These are phyloP conservation scores for Tipula lateralis DNA, from an alignment of 2,888 invertebrate genomes.

Conservation along the genomic window DNA sequence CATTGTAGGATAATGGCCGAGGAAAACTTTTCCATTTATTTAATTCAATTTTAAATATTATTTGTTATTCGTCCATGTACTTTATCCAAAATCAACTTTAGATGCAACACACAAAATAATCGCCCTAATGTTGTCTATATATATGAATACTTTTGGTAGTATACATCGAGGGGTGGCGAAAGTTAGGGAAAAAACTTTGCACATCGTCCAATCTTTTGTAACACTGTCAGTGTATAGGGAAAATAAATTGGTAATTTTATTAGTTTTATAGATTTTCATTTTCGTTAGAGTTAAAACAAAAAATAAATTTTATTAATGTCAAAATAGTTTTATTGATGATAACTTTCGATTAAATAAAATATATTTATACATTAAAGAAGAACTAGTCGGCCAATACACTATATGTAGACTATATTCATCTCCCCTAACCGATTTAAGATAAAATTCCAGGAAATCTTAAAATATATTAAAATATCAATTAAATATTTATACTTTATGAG, in stretches of 20 bases:
- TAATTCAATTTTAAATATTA: slow-evolving; percentile 24
- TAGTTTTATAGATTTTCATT: slow-evolving; percentile 11
- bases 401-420: background rate
- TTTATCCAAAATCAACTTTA: background rate
- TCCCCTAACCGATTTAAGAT: background rate
- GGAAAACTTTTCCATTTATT: background rate
- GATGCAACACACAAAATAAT: background rate
- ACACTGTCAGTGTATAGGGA: background rate
- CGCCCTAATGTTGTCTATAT: background rate
- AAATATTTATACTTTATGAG: background rate
- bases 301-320: slow-evolving; percentile 12
- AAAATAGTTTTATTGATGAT: slow-evolving; percentile 6
- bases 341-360: background rate
- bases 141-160: background rate
- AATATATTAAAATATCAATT: background rate
- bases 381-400: background rate
- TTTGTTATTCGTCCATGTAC: no score
- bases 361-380: background rate
- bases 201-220: background rate
- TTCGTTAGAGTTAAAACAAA: background rate
- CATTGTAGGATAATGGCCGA: background rate
- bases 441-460: background rate
- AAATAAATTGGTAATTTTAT: slow-evolving; percentile 1
- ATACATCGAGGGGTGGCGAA: background rate
- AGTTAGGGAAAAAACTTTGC: background rate